Evolutionary conservation across 2,888 invertebrate genomes (phyloP).

Genomic region (Timema podura): DNA sequence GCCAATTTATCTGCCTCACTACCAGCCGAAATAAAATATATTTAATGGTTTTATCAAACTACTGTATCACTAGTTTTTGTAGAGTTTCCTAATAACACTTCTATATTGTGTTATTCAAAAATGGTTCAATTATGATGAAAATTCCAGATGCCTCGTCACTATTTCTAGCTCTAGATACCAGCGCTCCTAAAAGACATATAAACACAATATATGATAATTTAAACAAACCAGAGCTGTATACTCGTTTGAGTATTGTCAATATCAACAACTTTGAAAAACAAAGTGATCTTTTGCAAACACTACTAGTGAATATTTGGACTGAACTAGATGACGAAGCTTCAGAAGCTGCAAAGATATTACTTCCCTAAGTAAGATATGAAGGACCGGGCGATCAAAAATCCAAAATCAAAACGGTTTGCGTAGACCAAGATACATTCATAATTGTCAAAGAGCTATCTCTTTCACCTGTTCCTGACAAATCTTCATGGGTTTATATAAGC

Average conservation of each 20-base stretch:
- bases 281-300: slow-evolving; percentile 19
- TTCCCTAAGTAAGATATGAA: slow-evolving; percentile 19
- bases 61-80: no score
- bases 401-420: background rate
- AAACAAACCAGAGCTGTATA: background rate
- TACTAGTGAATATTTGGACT: slow-evolving; percentile 19
- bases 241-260: slow-evolving; percentile 7
- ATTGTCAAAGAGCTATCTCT: no score
- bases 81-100: no score
- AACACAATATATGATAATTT: background rate
- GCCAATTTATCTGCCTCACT: no score
- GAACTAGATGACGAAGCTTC: background rate
- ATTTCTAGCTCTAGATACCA: slow-evolving; percentile 14
- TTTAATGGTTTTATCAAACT: no score
- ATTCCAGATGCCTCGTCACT: background rate
- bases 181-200: background rate
- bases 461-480: no score
- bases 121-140: background rate
- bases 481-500: background rate
- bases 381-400: slow-evolving; percentile 12
- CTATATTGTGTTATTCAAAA: background rate
- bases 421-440: no score
- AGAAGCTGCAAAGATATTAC: slow-evolving; percentile 18
- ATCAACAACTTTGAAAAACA: slow-evolving; percentile 12
- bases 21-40: no score